Base-by-base conservation (phyloP, 2,113 vertebrate genomes). In the Pterocles gutturalis region DNA sequence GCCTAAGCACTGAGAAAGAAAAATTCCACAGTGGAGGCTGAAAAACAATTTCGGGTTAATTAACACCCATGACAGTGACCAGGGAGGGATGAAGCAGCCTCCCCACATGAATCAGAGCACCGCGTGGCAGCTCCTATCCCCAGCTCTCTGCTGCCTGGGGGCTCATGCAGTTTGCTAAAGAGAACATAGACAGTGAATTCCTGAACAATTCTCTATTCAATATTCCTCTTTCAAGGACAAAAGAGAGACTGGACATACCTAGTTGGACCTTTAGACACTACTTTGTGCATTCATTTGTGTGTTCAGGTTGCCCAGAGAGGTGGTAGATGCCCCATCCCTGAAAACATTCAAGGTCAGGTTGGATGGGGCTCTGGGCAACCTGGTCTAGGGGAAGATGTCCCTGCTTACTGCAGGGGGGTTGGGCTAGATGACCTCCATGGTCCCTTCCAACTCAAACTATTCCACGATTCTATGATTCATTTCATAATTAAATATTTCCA, bases 1-100 rank as follows among this genome's bases (percentile, higher is more conserved):
- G 28, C 20, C 13, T 34, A 41, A 93, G 17, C 8, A 26, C 41
- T 36, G 22, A 95, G 83, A 58, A 95, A 78, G 41, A 88, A 89
- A 75, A 94, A 90, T 36, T 78, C 57, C 72, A 89, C 25, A n/a
- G 20, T 17, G 69, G 69, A 82, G 76, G 72, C 45, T 89, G 61
- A 53, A 82, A 86, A 95, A 65, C 17, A 21, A 49, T 84, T 75
- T 71, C 48, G n/a, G 53, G 65, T 91, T 92, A 84, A 92, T 89
- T 95, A 96, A 82, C 49, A 90, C 54, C 88, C 62, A 53, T 38
- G 53, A 48, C 83, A 84, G 77, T 48, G 89, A 94, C 41, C 87
- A 67, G 61, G 46, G n/a, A 46, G 67, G 87, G 64, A n/a, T n/a
- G 55, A 58, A 87, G 69, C 83, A 91, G 34, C 21, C 20, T 55